These are phyloP conservation scores for Amphibalanus amphitrite DNA, from an alignment of 1,140 invertebrate species.

Conservation along the genomic window DNA sequence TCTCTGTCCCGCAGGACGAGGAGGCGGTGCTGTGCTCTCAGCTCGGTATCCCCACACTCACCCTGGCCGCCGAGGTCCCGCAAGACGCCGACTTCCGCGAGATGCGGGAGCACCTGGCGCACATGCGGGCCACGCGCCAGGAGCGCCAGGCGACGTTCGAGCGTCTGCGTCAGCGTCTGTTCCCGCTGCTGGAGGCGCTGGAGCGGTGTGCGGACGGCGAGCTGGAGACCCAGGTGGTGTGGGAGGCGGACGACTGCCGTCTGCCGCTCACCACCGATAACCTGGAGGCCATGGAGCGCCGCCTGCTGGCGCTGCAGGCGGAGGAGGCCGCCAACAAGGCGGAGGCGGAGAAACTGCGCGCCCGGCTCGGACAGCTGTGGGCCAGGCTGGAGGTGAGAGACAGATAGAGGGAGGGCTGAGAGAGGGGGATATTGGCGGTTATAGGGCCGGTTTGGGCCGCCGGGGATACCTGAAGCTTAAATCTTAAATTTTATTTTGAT, in stretches of 20 bases:
- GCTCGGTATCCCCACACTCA: not conserved
- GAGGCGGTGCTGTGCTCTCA: not conserved
- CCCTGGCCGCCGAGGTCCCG: not conserved
- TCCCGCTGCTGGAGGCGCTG: not conserved
- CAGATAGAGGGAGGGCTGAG: no score
- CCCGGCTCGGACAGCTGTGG: not conserved
- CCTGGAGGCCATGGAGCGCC: not conserved
- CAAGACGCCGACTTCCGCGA: not conserved
- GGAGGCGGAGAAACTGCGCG: not conserved
- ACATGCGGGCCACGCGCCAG: not conserved
- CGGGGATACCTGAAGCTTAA: no score
- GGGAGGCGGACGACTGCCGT: not conserved
- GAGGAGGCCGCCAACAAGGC: not conserved
- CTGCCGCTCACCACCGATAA: not conserved
- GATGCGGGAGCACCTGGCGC: not conserved
- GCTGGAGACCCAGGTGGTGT: not conserved
- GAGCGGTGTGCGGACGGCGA: not conserved
- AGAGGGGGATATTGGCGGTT: no score
- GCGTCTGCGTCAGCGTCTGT: not conserved
- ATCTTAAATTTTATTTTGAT: no score
- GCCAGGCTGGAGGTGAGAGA: not conserved
- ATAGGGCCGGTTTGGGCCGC: no score
- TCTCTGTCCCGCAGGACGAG: not conserved
- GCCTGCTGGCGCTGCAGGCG: not conserved
- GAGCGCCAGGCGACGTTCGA: not conserved